Conservation (phyloP, 2,113 vertebrate species). For the Cromileptes altivelis region DNA sequence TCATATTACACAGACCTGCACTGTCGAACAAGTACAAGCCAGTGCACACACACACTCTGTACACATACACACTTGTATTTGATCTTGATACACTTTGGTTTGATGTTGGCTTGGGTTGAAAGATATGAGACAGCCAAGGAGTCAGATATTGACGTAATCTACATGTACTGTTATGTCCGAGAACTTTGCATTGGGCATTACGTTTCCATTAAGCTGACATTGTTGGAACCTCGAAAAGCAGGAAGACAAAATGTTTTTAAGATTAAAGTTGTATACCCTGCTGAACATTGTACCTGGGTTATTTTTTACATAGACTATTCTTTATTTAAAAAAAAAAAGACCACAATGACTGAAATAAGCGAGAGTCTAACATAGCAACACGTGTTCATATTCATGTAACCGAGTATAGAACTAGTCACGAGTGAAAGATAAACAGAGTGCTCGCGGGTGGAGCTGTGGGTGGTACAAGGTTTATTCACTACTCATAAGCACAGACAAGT, state of each 20-base stretch:
- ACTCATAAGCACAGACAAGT: background rate
- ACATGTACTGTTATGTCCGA: background rate
- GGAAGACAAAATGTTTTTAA: background rate
- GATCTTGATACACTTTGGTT: background rate
- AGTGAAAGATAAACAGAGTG: background rate
- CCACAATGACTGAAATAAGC: background rate
- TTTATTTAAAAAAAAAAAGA: no score
- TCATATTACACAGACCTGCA: slow-evolving; percentile 69
- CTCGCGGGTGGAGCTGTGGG: background rate
- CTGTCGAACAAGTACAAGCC: slow-evolving; percentile 54
- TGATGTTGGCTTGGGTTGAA: background rate
- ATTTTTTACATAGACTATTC: background rate
- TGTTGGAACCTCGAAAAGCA: background rate
- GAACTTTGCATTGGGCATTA: background rate
- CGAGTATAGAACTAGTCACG: background rate
- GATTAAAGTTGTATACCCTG: background rate
- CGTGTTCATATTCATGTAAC: background rate
- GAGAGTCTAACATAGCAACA: background rate
- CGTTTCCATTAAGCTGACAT: background rate
- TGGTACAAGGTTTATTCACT: background rate
- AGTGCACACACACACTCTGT: slow-evolving; percentile 15
- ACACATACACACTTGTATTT: background rate
- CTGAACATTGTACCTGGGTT: background rate
- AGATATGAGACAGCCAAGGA: background rate
- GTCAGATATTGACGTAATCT: background rate